Base-by-base conservation (phyloP, 2,797 vertebrate species). In the Crocodylus rhombifer region DNA sequence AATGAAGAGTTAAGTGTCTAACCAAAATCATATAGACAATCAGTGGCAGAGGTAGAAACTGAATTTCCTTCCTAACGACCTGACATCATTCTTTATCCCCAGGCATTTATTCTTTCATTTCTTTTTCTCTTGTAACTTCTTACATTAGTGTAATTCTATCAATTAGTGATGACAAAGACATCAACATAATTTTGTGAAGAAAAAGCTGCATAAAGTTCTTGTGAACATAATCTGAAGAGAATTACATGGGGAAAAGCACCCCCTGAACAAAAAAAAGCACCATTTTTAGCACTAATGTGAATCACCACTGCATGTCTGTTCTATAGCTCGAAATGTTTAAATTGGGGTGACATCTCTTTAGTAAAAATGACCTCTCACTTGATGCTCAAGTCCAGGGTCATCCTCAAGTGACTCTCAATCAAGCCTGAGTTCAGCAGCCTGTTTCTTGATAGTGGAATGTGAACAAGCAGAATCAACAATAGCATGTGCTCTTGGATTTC, bases 341-440 rank as follows among this genome's bases (percentile, higher is more conserved):
- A 87, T 56, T 67, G 77, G 57, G 79, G 26, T 93, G 82, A 95
- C 84, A 87, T 33, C 65, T 73, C 88, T 95, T 83, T 83, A 80
- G 80, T 67, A 93, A 90, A 88, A 91, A 92, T 93, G 75, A 93
- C 87, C 95, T 95, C 80, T 90, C 86, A n/a, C 81, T 80, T 60
- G 57, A 94, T 89, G 84, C 42, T 58, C 77, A 91, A 92, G 80
- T 60, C 76, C 74, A 93, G 76, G 86, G 94, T 93, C 95, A 92
- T 86, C 86, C 61, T 94, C 42, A 2, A 94, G 80, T 82, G 89
- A 78, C 86, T 91, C 88, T 95, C 81, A 89, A 85, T 85, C 84
- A 93, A 1, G 56, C 82, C 11, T 79, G 88, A 95, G 82, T 90
- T 94, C 81, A 90, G 88, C 86, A 87, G 92, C 60, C 92, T 86